Conservation (phyloP, 2,113 vertebrate species). For the Ranitomeya imitator region DNA sequence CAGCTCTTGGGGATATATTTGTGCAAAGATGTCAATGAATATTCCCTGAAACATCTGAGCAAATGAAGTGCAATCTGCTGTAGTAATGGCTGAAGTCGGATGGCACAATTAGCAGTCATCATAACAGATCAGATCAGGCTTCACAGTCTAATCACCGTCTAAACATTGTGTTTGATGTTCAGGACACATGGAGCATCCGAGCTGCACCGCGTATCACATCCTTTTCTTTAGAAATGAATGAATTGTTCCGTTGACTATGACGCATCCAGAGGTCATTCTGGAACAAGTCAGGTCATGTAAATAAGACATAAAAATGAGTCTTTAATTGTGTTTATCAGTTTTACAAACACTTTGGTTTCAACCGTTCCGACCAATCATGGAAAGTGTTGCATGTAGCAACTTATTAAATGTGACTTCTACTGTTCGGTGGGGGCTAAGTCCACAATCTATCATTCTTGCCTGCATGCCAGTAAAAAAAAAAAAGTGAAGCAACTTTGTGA, state of each 20-base stretch:
- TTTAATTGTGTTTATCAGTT: neutral
- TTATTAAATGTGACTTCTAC: neutral
- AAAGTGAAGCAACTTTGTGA: too few relatives aligned
- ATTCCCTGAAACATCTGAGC: neutral
- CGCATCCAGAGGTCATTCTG: neutral
- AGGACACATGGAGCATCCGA: neutral
- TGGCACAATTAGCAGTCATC: slow-evolving; percentile 16
- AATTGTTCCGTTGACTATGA: neutral
- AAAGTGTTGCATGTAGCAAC: neutral
- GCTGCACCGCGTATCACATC: neutral
- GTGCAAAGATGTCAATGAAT: neutral
- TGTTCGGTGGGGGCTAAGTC: neutral
- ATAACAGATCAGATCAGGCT: slow-evolving; percentile 21
- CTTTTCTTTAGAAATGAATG: neutral
- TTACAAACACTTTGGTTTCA: neutral
- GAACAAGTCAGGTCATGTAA: neutral
- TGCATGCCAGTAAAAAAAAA: neutral
- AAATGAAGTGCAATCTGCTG: neutral
- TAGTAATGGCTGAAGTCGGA: neutral
- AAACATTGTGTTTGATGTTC: slow-evolving; percentile 18
- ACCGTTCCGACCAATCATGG: neutral
- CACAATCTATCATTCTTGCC: too few relatives aligned
- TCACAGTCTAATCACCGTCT: slow-evolving; percentile 1
- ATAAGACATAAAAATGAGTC: neutral
- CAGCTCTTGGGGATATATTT: neutral